Base-by-base conservation (phyloP, 2,888 invertebrate genomes). In the Beris morrisii region DNA sequence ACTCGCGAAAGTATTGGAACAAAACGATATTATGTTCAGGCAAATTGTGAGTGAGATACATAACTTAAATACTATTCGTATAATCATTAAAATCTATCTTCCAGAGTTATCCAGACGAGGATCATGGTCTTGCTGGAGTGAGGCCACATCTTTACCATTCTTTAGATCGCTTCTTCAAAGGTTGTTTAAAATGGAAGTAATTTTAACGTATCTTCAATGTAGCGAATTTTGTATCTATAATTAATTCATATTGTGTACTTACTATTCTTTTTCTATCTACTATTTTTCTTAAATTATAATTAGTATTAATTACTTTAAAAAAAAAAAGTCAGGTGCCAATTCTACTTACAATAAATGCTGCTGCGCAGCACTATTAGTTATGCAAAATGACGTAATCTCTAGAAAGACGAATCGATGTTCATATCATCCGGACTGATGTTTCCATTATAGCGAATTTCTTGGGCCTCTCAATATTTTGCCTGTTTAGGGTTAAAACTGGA, bases 101-200 rank as follows among this genome's bases (percentile, higher is more conserved):
- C 67, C 85, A 96, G 95, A 91, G 91, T 70, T 97, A 97, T 80
- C 91, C 96, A 0, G 97, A 97, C 77, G 95, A 96, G 82, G 92
- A 93, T 75, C 97, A 97, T 76, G 88, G 90, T n/a, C 82, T 97
- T 68, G 82, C 84, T 6, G 89, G 89, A 44, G 92, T 94, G 3
- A 85, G 92, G 69, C 89, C 89, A 9, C 97, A 97, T 82, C 84
- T 97, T 32, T 96, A 95, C 79, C 93, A 94, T 79, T 91, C 91
- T 0, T 81, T 97, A 75, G 93, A 94, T 78, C 87, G 89, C 76
- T 97, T 95, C 84, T 85, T 93, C 70, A 78, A 78, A 46, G 79
- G 80, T 58, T 81, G 81, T 70, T 80, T 81, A 66, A 44, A 64
- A 52, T 61, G 61, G 61, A 38, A 50, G 4, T 50, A 59, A 31